Base-by-base conservation (phyloP, 2,888 invertebrate genomes). In the Nemoura dubitans region DNA sequence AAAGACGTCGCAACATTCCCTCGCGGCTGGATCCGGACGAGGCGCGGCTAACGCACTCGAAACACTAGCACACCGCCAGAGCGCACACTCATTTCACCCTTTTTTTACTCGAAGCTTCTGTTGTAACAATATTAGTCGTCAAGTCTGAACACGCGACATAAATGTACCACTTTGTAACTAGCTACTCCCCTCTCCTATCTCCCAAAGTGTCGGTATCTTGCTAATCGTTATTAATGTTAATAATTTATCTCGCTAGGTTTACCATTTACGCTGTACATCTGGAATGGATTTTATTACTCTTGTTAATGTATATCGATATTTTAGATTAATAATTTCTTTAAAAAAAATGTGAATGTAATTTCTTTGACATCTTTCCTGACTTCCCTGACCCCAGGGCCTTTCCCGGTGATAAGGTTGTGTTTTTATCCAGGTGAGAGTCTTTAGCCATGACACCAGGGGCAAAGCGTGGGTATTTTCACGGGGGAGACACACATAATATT, bases 191-290 rank as follows among this genome's bases (percentile, higher is more conserved):
- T n/a, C n/a, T n/a, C n/a, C n/a, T n/a, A 10, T 59, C 59, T 59
- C 14, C 59, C 59, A 3, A 7, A 21, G 59, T 59, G 59, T 59
- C 59, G 21, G 59, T 28, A 27, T 84, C 27, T 28, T 29, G 29
- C 76, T 84, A 29, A 26, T 76, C 59, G 28, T 76, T 76, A 27
- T 16, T 83, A 83, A 76, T 84, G 59, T 76, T 84, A 84, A 28
- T 84, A 84, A 84, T 84, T 84, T 84, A 84, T 84, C 84, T 84
- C 59, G 59, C 84, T 76, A 76, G 28, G 59, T 59, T 59, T 59
- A 59, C 59, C 59, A 59, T 59, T 59, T 59, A 21, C 59, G 59
- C 59, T 84, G 84, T 84, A 59, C 36, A 10, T 84, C 59, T 84
- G 84, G 84, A 84, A 59, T 76, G 76, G 76, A 83, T 76, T 43